Evolutionary conservation across 2,888 invertebrate species (phyloP), one percentile per base, ranked within the genome.

Genomic region (Callinectes sapidus): DNA sequence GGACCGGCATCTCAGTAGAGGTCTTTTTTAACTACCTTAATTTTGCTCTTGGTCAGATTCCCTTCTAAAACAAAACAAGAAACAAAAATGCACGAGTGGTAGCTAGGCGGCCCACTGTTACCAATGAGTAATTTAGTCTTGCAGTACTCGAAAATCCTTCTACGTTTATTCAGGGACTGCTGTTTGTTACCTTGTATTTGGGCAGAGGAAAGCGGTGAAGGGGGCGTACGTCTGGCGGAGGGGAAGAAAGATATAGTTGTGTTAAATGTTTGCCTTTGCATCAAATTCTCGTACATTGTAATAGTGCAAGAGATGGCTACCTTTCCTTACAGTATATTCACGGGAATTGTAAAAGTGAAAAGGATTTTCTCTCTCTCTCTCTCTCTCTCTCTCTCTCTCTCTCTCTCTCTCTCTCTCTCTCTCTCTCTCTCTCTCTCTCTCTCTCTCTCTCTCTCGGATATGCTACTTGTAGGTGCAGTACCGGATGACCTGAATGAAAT

Each of bases 381-480:
- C 55, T 55, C 55, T 55, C 55, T 55, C 55, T 55, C 55, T 55
- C 55, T 55, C 55, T 55, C 55, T 55, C 55, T 55, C 55, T 55
- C 55, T 55, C 55, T 55, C 55, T 55, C 55, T 55, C 55, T 55
- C 55, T 55, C 55, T 55, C 61, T 61, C 61, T 61, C 61, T 16
- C 61, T 61, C 61, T 61, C 61, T 61, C 61, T 61, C 61, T 61
- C 61, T 61, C 61, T 61, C 61, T 61, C 61, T 61, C 61, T 61
- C 61, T 61, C 61, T 61, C 61, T 61, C 61, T 61, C 61, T 61
- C 61, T 16, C 61, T 23, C 61, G 10, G 16, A 13, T 16, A 55
- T 16, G 55, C 55, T 61, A 61, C 61, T 23, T 23, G 39, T 39
- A 5, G 1, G 14, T 55, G 18, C 18, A 61, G 61, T 61, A 61